phyloP scores from a whole-genome alignment of 1,140 invertebrate species.

The Cotesia vestalis region DNA sequence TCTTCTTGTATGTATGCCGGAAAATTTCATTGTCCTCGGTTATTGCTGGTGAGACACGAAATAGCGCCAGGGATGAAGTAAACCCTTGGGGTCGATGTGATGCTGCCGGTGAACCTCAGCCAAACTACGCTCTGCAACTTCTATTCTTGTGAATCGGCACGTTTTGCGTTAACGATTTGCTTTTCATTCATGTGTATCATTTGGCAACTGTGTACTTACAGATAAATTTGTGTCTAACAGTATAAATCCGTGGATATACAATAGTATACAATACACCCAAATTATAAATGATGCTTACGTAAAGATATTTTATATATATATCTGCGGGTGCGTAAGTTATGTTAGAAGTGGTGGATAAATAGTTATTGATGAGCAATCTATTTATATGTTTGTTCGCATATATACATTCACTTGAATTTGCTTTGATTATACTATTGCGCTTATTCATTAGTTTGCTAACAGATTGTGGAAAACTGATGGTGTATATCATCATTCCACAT shows the following conservation, averaged over 20 bases:
- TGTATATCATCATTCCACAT: conserved; percentile 15
- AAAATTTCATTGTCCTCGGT: conserved; percentile 29
- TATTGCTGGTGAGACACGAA: not conserved
- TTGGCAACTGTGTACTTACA: not conserved
- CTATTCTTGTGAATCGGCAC: conserved; percentile 21
- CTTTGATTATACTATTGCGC: not conserved
- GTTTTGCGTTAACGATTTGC: conserved; percentile 24
- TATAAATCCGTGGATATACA: not conserved
- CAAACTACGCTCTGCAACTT: not conserved
- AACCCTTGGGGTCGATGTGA: not conserved
- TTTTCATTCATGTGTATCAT: conserved; percentile 14
- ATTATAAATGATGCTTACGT: too few species aligned
- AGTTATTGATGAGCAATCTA: not conserved
- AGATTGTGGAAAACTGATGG: conserved; percentile 1
- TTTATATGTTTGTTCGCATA: not conserved
- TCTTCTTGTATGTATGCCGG: conserved; percentile 3
- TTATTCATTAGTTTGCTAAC: conserved; percentile 4
- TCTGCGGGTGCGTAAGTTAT: too few species aligned
- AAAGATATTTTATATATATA: too few species aligned
- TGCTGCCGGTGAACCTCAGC: not conserved
- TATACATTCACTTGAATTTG: not conserved
- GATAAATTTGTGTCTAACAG: not conserved
- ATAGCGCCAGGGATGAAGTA: conserved; percentile 2
- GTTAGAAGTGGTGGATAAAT: too few species aligned
- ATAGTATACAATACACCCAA: too few species aligned